These are phyloP conservation scores for Chiroxiphia lanceolata DNA, from an alignment of 2,797 vertebrate species.

Conservation along the genomic window DNA sequence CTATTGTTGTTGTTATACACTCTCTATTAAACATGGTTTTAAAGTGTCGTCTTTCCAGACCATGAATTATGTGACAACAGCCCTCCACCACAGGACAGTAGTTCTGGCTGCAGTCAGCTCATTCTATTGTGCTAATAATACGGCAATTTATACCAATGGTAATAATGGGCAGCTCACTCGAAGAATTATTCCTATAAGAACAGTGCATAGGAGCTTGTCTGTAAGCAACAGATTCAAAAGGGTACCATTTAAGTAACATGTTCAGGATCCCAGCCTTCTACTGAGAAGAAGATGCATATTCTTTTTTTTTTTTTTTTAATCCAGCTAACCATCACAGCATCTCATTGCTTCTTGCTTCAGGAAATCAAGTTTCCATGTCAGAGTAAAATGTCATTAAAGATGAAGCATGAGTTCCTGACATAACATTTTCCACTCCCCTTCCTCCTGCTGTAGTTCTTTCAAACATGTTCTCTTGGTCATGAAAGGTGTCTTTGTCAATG, in stretches of 20 bases:
- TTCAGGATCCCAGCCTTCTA: not conserved
- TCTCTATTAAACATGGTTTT: not conserved
- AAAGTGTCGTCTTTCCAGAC: not conserved
- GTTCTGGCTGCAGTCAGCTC: not conserved
- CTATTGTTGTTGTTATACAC: not conserved
- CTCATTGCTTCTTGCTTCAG: not conserved
- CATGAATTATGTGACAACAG: not conserved
- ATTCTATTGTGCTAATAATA: not conserved
- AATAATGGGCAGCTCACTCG: not conserved
- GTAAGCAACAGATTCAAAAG: not conserved
- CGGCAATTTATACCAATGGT: not conserved
- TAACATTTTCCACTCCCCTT: not conserved
- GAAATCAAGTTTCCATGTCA: not conserved
- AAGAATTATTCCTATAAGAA: not conserved
- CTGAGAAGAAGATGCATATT: not conserved
- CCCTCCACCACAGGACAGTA: accelerated
- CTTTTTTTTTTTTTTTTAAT: not conserved
- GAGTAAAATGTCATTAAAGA: not conserved
- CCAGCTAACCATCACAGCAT: not conserved
- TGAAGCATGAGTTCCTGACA: not conserved
- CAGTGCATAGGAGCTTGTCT: not conserved
- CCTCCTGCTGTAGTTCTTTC: not conserved
- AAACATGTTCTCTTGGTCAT: not conserved
- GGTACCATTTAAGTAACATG: not conserved
- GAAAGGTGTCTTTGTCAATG: not conserved